phyloP scores from a whole-genome alignment of 2,797 vertebrate species.

The Meda fulgida region DNA sequence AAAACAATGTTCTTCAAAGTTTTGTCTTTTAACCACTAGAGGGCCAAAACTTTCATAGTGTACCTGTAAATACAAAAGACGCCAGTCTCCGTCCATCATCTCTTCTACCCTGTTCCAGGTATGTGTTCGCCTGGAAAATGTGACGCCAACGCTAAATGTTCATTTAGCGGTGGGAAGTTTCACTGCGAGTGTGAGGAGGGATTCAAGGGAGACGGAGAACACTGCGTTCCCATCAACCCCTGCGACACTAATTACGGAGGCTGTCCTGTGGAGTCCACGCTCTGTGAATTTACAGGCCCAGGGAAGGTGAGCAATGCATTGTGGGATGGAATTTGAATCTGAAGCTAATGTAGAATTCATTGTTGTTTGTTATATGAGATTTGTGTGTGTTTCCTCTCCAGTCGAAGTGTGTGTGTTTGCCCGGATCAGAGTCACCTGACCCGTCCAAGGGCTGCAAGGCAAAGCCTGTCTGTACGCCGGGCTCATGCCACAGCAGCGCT shows the following conservation, averaged over 20 bases:
- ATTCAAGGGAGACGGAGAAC: conserved; percentile 84
- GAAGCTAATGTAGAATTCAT: neutral
- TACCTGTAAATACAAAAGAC: neutral
- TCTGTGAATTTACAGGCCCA: conserved; percentile 80
- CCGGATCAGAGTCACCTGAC: conserved; percentile 71
- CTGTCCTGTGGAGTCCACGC: conserved; percentile 84
- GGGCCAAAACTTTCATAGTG: neutral
- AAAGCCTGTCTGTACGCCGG: conserved; percentile 69
- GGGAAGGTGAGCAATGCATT: conserved; percentile 82
- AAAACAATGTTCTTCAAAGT: neutral
- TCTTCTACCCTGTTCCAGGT: conserved; percentile 55
- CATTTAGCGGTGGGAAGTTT: conserved; percentile 66
- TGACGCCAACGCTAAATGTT: conserved; percentile 80
- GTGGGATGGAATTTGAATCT: neutral
- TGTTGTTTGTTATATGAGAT: neutral
- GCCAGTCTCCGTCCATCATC: neutral
- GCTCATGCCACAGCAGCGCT: conserved; percentile 79
- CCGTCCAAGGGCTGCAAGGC: conserved; percentile 73
- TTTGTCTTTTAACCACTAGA: neutral
- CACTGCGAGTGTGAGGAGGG: conserved; percentile 83
- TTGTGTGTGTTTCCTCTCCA: conserved; percentile 66
- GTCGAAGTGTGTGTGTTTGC: conserved; percentile 83
- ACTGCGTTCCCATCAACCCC: conserved; percentile 85
- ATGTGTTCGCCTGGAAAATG: conserved; percentile 70
- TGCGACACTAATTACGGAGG: conserved; percentile 84